Conservation (phyloP, 2,888 invertebrate species). For the Rhingia campestris region DNA sequence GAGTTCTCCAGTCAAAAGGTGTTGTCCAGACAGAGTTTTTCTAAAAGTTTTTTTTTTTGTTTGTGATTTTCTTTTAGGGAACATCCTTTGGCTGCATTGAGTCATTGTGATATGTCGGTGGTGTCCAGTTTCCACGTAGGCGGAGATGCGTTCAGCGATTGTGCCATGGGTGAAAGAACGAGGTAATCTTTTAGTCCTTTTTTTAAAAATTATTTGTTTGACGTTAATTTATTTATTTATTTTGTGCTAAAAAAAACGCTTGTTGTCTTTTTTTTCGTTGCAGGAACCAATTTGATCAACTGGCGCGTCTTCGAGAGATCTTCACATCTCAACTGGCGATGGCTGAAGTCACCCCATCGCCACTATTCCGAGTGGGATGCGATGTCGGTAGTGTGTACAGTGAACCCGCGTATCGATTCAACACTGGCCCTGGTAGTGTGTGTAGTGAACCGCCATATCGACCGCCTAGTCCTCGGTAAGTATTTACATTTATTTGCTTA, state of each 20-base stretch:
- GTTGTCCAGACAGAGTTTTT: background rate
- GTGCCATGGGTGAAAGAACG: constrained; percentile 81
- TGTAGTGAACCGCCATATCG: constrained; percentile 93
- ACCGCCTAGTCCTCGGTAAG: constrained; percentile 83
- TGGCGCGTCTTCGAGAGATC: constrained; percentile 91
- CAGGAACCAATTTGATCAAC: constrained; percentile 88
- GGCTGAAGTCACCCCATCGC: constrained; percentile 86
- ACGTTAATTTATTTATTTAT: background rate
- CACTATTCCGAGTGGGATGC: constrained; percentile 84
- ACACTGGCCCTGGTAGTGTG: constrained; percentile 89
- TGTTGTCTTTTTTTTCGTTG: background rate
- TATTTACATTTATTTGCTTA: background rate
- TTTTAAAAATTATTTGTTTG: background rate
- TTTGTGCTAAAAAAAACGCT: background rate
- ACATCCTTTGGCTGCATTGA: constrained; percentile 93
- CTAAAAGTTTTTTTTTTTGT: background rate
- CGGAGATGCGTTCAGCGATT: constrained; percentile 83
- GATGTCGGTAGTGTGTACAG: constrained; percentile 83
- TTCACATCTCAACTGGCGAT: constrained; percentile 91
- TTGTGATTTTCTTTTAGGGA: constrained; percentile 83
- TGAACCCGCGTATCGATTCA: constrained; percentile 82
- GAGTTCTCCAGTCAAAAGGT: constrained; percentile 73
- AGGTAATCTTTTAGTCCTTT: constrained; percentile 77
- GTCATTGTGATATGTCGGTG: constrained; percentile 95
- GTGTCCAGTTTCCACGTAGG: constrained; percentile 90